Base-by-base conservation (phyloP, 2,888 invertebrate species). In the Cantharis flavilabris region DNA sequence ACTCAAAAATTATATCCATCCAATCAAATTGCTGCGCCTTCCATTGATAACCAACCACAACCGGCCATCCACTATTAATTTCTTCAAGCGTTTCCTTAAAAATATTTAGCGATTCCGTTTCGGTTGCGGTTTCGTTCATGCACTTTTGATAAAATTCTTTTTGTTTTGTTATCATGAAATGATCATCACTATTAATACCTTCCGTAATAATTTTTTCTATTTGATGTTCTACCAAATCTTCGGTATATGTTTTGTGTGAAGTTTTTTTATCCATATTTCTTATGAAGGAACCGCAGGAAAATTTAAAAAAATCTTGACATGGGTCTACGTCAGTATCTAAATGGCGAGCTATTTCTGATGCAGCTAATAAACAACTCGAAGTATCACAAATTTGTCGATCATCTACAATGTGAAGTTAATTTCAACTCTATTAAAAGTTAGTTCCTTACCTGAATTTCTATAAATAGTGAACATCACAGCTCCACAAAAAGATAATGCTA, bases 51-150 rank as follows among this genome's bases (percentile, higher is more conserved):
- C 93, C 95, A 80, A 93, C 93, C 23, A 96, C 89, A 28, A 95
- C 93, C 0, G 97, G 97, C 97, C 97, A 97, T 3, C 97, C 96
- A 2, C 97, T 9, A 10, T 30, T 97, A 10, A 97, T 89, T 16
- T 91, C 89, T 30, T 90, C 72, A 14, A 82, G 72, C 14, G 72
- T 62, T n/a, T 18, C 71, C 23, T 64, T 71, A 73, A 62, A 79
- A 64, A 23, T 65, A 33, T 64, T 65, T 73, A 70, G 65, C 30
- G 63, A 28, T 11, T 75, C 71, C 20, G 26, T n/a, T 16, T 69
- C 72, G 5, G 13, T 26, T 49, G 14, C 9, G 10, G 72, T 70
- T 62, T 63, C 70, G 16, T 74, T 70, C 69, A 69, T 70, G 10
- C 74, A 74, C 13, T 28, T 28, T 63, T 74, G 70, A 26, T 33